Evolutionary conservation across 2,113 vertebrate genomes (phyloP).

Genomic region (Anoplopoma fimbria): DNA sequence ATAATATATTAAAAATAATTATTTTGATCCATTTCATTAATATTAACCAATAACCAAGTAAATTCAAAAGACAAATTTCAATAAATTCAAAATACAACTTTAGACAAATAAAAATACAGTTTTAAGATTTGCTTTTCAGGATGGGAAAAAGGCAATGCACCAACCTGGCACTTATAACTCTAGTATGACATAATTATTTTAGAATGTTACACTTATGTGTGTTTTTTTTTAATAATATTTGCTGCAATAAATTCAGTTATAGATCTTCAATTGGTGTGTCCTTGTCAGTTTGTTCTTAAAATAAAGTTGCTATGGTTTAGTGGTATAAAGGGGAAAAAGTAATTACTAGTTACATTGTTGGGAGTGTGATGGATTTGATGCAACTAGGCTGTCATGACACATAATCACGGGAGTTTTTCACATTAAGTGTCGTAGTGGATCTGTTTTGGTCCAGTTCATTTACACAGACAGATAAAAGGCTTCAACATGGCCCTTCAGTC

Average conservation of each 20-base stretch:
- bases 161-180: slow-evolving; percentile 44
- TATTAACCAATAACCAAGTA: not conserved
- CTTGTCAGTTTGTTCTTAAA: slow-evolving; percentile 71
- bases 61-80: not conserved
- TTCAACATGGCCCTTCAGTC: not conserved
- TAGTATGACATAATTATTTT: slow-evolving; percentile 49
- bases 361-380: slow-evolving; percentile 39
- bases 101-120: not conserved
- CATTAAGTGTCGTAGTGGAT: not conserved
- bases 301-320: not conserved
- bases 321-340: not conserved
- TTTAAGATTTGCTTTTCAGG: slow-evolving; percentile 79
- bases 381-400: not conserved
- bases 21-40: slow-evolving; percentile 8
- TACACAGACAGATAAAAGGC: not conserved
- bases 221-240: slow-evolving; percentile 57
- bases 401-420: not conserved
- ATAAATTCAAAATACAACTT: not conserved
- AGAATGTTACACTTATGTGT: slow-evolving; percentile 56
- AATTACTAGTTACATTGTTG: not conserved
- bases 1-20: not conserved
- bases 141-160: slow-evolving; percentile 85
- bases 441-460: not conserved
- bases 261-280: slow-evolving; percentile 63
- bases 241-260: slow-evolving; percentile 73